These are phyloP conservation scores for Hippocampus zosterae DNA, from an alignment of 2,113 vertebrate species.

Conservation along the genomic window DNA sequence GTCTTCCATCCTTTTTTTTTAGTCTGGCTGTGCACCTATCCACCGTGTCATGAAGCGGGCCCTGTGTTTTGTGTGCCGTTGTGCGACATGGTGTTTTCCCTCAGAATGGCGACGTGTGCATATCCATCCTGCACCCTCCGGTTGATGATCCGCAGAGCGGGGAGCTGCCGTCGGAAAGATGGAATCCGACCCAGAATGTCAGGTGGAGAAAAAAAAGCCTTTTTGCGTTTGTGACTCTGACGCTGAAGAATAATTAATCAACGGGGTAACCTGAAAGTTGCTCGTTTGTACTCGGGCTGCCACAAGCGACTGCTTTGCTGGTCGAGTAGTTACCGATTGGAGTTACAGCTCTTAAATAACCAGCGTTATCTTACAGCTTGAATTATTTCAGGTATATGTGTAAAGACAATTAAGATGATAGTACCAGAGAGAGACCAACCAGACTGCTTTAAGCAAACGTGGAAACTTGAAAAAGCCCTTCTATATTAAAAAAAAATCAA, in stretches of 20 bases:
- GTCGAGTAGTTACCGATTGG: no score
- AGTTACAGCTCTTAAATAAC: no score
- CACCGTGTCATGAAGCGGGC: background rate
- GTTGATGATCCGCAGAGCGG: conserved; percentile 98
- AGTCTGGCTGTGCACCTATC: background rate
- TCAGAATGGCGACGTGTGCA: conserved; percentile 97
- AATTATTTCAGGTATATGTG: no score
- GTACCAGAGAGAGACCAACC: no score
- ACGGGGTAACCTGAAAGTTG: background rate
- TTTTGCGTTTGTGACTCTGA: background rate
- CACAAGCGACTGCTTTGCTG: no score
- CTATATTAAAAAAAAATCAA: no score
- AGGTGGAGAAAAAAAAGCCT: conserved; percentile 71
- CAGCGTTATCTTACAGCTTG: no score
- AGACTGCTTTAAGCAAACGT: no score
- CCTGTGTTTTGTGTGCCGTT: background rate
- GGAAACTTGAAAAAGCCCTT: no score
- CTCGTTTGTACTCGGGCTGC: no score
- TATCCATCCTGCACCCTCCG: conserved; percentile 97
- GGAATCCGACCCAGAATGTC: conserved; percentile 99
- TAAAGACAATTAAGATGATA: no score
- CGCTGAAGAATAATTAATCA: no score
- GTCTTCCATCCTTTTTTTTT: background rate
- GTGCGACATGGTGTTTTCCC: background rate
- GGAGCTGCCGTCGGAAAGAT: conserved; percentile 95